Conservation (phyloP, 2,888 invertebrate species). For the Drosophila crucigera region DNA sequence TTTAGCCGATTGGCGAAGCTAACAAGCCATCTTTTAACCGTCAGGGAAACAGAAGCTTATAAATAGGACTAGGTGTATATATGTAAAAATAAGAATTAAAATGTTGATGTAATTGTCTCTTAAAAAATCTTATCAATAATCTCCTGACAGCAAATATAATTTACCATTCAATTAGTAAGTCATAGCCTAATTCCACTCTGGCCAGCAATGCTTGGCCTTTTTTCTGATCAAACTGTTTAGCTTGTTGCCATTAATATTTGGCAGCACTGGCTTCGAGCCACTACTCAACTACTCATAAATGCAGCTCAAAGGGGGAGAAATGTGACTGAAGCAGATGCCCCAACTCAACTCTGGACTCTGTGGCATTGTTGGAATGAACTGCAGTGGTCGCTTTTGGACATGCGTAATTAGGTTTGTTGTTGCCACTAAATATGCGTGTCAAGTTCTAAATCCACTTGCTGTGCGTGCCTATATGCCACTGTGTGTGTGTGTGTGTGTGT, state of each 20-base stretch:
- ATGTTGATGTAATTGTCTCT: background rate
- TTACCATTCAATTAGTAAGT: background rate
- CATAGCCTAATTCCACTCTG: background rate
- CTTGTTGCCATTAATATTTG: background rate
- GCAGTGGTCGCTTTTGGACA: slow-evolving; percentile 64
- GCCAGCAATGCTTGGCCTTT: background rate
- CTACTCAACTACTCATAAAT: slow-evolving; percentile 56
- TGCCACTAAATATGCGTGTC: slow-evolving; percentile 80
- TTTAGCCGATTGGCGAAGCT: background rate
- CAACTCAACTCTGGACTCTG: slow-evolving; percentile 19
- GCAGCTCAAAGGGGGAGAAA: slow-evolving; percentile 18
- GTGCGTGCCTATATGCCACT: slow-evolving; percentile 1
- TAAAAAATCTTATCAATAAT: background rate
- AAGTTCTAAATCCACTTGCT: slow-evolving; percentile 57
- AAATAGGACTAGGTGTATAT: background rate
- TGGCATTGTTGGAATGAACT: slow-evolving; percentile 13
- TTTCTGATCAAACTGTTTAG: background rate
- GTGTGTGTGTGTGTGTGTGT: background rate
- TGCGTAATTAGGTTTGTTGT: slow-evolving; percentile 80
- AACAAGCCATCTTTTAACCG: background rate
- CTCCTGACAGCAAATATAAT: background rate
- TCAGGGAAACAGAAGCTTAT: background rate
- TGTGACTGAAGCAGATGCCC: slow-evolving; percentile 14
- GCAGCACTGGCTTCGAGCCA: background rate
- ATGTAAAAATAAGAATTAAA: background rate